Conservation (phyloP, 2,888 invertebrate species). For the Tiliacea citrago region DNA sequence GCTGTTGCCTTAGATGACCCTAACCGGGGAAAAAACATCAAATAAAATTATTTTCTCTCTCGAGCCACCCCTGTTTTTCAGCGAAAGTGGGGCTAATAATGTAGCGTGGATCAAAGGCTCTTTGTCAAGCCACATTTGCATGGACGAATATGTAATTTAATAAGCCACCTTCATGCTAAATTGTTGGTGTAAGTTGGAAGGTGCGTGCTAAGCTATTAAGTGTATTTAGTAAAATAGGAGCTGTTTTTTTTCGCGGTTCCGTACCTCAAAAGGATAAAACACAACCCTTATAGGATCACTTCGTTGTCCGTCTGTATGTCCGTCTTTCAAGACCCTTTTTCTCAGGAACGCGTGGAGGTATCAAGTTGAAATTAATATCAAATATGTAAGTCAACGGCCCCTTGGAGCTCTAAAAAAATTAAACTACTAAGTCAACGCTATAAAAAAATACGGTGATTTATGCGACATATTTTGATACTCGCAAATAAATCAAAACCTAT, state of each 20-base stretch:
- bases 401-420: too few relatives aligned
- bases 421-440: too few relatives aligned
- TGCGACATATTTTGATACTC: too few relatives aligned
- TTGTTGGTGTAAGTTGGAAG: constrained; percentile 31
- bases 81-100: constrained; percentile 57
- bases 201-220: constrained; percentile 11
- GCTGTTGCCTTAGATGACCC: neutral
- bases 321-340: too few relatives aligned
- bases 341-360: too few relatives aligned
- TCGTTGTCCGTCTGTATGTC: too few relatives aligned
- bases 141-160: constrained; percentile 62
- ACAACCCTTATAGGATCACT: too few relatives aligned
- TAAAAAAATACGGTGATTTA: too few relatives aligned
- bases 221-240: neutral
- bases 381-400: too few relatives aligned
- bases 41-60: neutral
- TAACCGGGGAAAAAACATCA: neutral
- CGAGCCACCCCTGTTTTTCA: constrained; percentile 46
- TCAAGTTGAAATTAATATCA: too few relatives aligned
- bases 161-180: constrained; percentile 50
- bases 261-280: too few relatives aligned
- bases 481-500: too few relatives aligned
- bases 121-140: constrained; percentile 61
- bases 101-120: constrained; percentile 63
- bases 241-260: neutral